phyloP scores from a whole-genome alignment of 2,113 vertebrate species.

The Platichthys flesus region DNA sequence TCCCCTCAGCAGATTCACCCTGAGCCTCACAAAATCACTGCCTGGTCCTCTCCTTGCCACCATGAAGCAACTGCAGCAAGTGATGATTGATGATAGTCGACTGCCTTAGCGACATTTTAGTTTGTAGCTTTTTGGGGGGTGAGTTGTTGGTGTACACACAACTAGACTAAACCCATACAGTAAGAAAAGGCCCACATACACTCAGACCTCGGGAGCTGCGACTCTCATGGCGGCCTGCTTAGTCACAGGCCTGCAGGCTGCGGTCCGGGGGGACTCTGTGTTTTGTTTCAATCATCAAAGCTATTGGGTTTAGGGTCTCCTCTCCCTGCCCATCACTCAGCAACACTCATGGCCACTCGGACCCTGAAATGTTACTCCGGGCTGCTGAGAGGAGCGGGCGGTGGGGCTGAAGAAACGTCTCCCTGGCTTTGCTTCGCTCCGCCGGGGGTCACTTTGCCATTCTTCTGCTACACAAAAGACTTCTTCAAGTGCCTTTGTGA shows the following conservation, averaged over 20 bases:
- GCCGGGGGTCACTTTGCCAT: slow-evolving; percentile 80
- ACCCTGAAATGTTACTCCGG: slow-evolving; percentile 79
- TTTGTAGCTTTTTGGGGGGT: slow-evolving; percentile 26
- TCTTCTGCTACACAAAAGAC: slow-evolving; percentile 83
- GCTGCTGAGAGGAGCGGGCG: slow-evolving; percentile 63
- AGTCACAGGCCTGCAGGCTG: slow-evolving; percentile 57
- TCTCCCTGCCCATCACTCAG: slow-evolving; percentile 78
- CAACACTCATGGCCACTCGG: slow-evolving; percentile 79
- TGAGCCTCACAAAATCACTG: slow-evolving; percentile 41
- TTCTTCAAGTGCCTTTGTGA: slow-evolving; percentile 83
- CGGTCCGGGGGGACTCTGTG: slow-evolving; percentile 66
- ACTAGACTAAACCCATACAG: slow-evolving; percentile 42
- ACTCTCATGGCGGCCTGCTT: slow-evolving; percentile 51
- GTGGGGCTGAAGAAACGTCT: slow-evolving; percentile 71
- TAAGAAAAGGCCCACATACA: slow-evolving; percentile 14
- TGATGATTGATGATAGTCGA: slow-evolving; percentile 30
- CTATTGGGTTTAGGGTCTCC: slow-evolving; percentile 73
- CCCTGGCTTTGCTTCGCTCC: slow-evolving; percentile 75
- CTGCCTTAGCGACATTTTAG: background rate
- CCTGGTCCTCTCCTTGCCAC: background rate
- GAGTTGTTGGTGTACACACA: slow-evolving; percentile 19
- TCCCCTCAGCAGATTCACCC: slow-evolving; percentile 47
- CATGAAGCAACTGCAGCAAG: slow-evolving; percentile 21
- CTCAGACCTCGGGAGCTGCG: slow-evolving; percentile 21
- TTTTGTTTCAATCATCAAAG: slow-evolving; percentile 81